Conservation (phyloP, 2,113 vertebrate genomes). For the Silurus glanis region DNA sequence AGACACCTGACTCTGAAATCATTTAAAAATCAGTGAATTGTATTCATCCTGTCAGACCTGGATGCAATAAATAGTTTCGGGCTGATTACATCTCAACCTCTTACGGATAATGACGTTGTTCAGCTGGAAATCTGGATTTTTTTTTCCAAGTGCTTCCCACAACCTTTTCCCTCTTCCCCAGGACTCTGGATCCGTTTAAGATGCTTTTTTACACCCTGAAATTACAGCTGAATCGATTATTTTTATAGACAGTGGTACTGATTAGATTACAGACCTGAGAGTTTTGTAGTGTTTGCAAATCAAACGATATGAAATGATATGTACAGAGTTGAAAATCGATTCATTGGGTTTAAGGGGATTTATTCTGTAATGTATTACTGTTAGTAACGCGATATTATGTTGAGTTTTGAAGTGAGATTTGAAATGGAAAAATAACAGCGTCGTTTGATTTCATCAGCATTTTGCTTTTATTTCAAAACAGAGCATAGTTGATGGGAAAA, state of each 20-base stretch:
- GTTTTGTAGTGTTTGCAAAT: background rate
- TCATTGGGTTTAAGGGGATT: background rate
- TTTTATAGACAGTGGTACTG: background rate
- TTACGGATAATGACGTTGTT: background rate
- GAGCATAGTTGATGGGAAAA: constrained; percentile 1
- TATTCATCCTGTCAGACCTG: background rate
- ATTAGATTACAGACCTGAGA: background rate
- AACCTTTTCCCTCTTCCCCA: background rate
- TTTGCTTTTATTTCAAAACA: constrained; percentile 22
- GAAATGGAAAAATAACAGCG: background rate
- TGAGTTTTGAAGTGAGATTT: background rate
- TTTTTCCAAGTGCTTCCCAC: background rate
- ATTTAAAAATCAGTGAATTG: background rate
- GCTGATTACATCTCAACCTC: constrained; percentile 1
- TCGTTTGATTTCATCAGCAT: background rate
- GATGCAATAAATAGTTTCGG: background rate
- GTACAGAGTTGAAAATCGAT: background rate
- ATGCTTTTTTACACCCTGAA: background rate
- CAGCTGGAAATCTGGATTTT: background rate
- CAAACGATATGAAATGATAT: background rate
- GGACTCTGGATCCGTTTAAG: no score
- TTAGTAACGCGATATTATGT: background rate
- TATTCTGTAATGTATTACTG: background rate
- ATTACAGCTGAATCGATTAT: background rate
- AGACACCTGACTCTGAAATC: background rate